A percentile compares a stretch with the other conserved stretches of the same genome.
Evolutionary conservation across 2,113 vertebrate species (phyloP).

Genomic region (Malurus alboscapulatus): DNA sequence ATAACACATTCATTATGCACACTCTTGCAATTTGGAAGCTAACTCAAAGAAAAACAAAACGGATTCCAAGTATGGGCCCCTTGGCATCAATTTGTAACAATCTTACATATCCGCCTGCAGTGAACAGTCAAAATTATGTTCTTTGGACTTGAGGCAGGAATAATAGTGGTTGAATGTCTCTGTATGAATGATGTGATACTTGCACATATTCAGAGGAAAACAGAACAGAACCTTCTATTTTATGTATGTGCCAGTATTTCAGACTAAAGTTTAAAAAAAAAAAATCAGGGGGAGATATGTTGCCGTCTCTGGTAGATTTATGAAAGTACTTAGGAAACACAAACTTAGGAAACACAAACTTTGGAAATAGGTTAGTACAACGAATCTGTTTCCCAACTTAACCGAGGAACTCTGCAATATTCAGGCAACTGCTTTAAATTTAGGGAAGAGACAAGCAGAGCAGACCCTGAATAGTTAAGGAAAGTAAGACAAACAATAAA

Average conservation of each 20-base stretch:
- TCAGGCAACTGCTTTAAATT: constrained; percentile 4
- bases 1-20: constrained; percentile 62
- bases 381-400: background rate
- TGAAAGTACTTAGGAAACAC: constrained; percentile 19
- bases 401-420: background rate
- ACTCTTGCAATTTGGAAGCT: constrained; percentile 39
- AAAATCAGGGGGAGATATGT: background rate
- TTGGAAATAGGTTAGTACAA: constrained; percentile 2
- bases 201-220: constrained; percentile 7
- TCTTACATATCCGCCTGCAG: constrained; percentile 7
- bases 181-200: constrained; percentile 15
- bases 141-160: constrained; percentile 50
- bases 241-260: constrained; percentile 8
- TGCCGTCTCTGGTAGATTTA: constrained; percentile 6
- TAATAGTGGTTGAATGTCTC: background rate
- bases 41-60: constrained; percentile 57
- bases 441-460: background rate
- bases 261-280: constrained; percentile 22
- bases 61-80: constrained; percentile 33
- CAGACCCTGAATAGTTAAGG: background rate
- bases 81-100: constrained; percentile 59
- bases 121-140: constrained; percentile 50
- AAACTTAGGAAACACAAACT: constrained; percentile 50
- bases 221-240: constrained; percentile 21
- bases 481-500: constrained; percentile 49